Evolutionary conservation across 1,140 invertebrate genomes (phyloP).

Genomic region (Drosophila parvula): DNA sequence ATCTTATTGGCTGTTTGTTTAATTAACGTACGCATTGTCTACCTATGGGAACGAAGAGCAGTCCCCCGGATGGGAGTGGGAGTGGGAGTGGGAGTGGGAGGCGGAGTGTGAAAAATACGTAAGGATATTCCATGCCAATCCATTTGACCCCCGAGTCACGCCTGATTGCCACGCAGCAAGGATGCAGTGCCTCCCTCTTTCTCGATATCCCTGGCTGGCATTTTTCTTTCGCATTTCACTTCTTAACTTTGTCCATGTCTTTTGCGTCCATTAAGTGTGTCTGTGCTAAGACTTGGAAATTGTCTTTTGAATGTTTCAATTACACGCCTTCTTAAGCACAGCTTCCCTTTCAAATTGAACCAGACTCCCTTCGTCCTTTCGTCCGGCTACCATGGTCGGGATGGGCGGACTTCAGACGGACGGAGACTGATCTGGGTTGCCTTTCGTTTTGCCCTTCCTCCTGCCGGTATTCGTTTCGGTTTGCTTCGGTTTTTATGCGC

Average conservation of each 20-base stretch:
- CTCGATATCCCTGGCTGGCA: conserved; percentile 56
- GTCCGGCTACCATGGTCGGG: conserved; percentile 38
- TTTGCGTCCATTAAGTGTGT: conserved; percentile 83
- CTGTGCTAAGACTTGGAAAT: conserved; percentile 84
- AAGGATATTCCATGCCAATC: conserved; percentile 63
- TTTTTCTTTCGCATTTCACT: conserved; percentile 81
- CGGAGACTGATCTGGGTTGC: conserved; percentile 45
- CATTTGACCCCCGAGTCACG: conserved; percentile 72
- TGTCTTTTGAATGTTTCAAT: conserved; percentile 85
- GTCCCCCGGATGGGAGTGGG: not conserved
- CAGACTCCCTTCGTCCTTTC: conserved; percentile 21
- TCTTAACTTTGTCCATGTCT: conserved; percentile 79
- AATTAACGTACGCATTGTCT: conserved; percentile 71
- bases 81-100: not conserved
- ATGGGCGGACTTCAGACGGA: conserved; percentile 43
- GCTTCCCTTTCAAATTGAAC: conserved; percentile 83
- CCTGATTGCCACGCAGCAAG: conserved; percentile 61
- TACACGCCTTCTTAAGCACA: conserved; percentile 84
- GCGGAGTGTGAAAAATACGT: conserved; percentile 22
- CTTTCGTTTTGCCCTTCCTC: conserved; percentile 24
- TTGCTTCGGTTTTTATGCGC: conserved; percentile 72
- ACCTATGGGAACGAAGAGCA: conserved; percentile 32
- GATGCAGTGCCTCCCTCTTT: conserved; percentile 41
- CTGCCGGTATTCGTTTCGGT: conserved; percentile 43
- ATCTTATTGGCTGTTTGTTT: conserved; percentile 81